A percentile compares a stretch with the other conserved stretches of the same genome.
These are phyloP conservation scores for Pimephales promelas DNA, from an alignment of 2,113 vertebrate genomes.

Conservation along the genomic window DNA sequence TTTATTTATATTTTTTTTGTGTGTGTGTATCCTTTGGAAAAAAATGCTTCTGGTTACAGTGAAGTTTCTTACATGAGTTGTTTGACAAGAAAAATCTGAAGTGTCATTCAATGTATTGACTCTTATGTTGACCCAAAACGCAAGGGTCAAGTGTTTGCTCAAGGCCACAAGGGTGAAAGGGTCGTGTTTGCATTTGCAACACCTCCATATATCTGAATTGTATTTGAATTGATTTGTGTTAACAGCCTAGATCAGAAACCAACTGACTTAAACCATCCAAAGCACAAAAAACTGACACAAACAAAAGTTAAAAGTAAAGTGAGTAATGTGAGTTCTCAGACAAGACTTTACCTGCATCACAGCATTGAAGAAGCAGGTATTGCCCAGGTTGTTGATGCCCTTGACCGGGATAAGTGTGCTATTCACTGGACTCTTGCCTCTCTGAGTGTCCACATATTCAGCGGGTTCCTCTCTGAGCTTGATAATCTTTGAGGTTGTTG, in stretches of 20 bases:
- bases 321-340: background rate
- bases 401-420: conserved; percentile 85
- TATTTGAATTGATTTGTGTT: background rate
- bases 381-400: conserved; percentile 95
- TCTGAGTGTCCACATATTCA: conserved; percentile 78
- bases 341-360: conserved; percentile 89
- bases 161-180: background rate
- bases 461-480: conserved; percentile 83
- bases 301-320: background rate
- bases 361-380: conserved; percentile 98
- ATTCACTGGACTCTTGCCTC: conserved; percentile 76
- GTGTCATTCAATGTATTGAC: background rate
- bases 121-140: background rate
- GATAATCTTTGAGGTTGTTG: conserved; percentile 84
- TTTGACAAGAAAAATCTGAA: background rate
- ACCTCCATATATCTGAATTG: background rate
- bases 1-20: too few relatives aligned
- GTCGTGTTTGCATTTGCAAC: background rate
- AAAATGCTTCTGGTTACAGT: background rate
- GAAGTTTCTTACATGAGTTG: background rate
- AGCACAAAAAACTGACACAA: conserved; percentile 46
- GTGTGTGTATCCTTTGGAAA: too few relatives aligned
- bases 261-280: background rate
- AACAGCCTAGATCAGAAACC: background rate
- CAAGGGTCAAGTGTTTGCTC: background rate